Evolutionary conservation across 2,888 invertebrate species (phyloP).

Genomic region (Anticlea derivata): DNA sequence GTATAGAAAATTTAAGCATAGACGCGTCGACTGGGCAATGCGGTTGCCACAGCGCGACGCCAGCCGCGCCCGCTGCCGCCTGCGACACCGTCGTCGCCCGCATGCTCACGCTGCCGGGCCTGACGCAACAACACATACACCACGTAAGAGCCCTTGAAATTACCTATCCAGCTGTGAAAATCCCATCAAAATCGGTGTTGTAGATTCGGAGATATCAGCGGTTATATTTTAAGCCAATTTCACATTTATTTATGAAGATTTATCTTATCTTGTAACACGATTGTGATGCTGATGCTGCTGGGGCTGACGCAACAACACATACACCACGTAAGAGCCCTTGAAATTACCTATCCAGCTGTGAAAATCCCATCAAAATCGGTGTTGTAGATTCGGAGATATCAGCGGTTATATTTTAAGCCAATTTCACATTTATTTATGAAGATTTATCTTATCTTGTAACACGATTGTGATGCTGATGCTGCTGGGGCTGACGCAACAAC

Average conservation of each 20-base stretch:
- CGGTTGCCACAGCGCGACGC: conserved; percentile 49
- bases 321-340: conserved; percentile 74
- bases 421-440: too few species aligned
- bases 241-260: too few species aligned
- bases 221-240: neutral
- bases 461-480: conserved; percentile 93
- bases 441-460: too few species aligned
- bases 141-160: conserved; percentile 64
- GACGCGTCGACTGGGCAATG: conserved; percentile 62
- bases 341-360: conserved; percentile 1
- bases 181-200: neutral
- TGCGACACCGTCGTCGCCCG: conserved; percentile 89
- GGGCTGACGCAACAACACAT: conserved; percentile 89
- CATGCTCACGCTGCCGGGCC: conserved; percentile 91
- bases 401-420: neutral
- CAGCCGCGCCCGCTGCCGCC: conserved; percentile 12
- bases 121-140: conserved; percentile 88
- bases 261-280: too few species aligned
- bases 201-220: neutral
- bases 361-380: conserved; percentile 4
- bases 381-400: neutral
- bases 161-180: neutral
- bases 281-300: conserved; percentile 92
- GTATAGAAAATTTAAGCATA: conserved; percentile 25
- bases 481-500: conserved; percentile 89